phyloP scores from a whole-genome alignment of 1,140 invertebrate species.

The Lucilia cuprina region DNA sequence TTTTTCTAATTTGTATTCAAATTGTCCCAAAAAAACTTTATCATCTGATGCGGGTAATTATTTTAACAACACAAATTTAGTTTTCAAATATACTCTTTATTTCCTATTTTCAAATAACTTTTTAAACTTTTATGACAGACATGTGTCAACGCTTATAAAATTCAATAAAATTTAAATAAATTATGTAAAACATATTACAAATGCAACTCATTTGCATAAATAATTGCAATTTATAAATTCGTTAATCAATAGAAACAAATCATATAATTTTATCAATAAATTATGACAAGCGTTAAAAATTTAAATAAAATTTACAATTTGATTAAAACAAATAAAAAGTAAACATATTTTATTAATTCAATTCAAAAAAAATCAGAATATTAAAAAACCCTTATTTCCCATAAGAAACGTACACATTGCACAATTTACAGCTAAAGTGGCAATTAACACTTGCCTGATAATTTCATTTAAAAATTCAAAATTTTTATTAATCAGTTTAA shows the following conservation, averaged over 20 bases:
- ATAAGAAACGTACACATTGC: background rate
- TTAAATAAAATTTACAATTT: background rate
- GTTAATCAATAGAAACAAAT: background rate
- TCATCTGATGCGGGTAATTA: slow-evolving; percentile 26
- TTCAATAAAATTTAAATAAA: slow-evolving; percentile 4
- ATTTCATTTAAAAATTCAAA: slow-evolving; percentile 2
- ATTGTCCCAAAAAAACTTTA: no score
- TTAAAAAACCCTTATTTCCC: slow-evolving; percentile 25
- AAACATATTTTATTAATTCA: no score
- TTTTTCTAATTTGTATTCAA: no score
- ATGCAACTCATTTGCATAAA: slow-evolving; percentile 25
- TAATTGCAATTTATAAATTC: slow-evolving; percentile 20
- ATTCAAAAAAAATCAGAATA: background rate
- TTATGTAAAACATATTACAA: background rate
- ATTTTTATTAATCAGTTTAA: background rate
- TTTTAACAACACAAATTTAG: background rate
- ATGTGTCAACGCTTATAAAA: slow-evolving; percentile 17
- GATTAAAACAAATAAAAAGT: no score
- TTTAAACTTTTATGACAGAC: slow-evolving; percentile 8
- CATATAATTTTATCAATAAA: background rate
- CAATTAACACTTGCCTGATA: slow-evolving; percentile 28
- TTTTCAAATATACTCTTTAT: background rate
- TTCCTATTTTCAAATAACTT: background rate
- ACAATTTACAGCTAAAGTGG: background rate
- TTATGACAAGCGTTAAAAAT: background rate